Conservation (phyloP, 2,888 invertebrate species). For the Malthinus flaveolus region DNA sequence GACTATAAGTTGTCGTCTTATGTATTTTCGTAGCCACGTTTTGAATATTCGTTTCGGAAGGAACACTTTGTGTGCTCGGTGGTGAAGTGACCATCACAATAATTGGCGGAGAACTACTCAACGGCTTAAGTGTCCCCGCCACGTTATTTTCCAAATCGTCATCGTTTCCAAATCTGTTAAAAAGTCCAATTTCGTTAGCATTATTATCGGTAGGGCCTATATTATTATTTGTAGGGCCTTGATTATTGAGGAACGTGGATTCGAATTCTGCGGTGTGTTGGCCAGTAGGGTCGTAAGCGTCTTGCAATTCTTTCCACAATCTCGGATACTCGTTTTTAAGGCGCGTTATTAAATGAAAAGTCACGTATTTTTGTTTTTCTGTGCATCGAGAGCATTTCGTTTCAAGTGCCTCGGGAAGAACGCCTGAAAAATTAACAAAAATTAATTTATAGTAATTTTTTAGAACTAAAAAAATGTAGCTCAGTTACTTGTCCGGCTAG, state of each 20-base stretch:
- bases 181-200: conserved; percentile 3
- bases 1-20: background rate
- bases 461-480: no score
- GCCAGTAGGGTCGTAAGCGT: conserved; percentile 72
- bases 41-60: no score
- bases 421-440: conserved; percentile 54
- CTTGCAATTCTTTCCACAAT: conserved; percentile 67
- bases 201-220: background rate
- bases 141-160: conserved; percentile 9
- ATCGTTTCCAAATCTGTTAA: background rate
- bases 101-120: background rate
- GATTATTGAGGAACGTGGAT: conserved; percentile 35
- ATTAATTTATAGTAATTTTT: no score
- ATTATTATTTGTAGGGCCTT: background rate
- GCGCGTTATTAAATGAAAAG: conserved; percentile 67
- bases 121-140: background rate
- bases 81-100: background rate
- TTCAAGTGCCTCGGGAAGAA: conserved; percentile 70
- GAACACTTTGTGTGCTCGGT: background rate
- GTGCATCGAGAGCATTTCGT: conserved; percentile 70
- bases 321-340: conserved; percentile 66
- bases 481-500: no score
- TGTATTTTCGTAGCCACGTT: no score
- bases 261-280: conserved; percentile 58
- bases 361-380: conserved; percentile 66